Conservation (phyloP, 1,140 invertebrate genomes). For the Fopius arisanus region DNA sequence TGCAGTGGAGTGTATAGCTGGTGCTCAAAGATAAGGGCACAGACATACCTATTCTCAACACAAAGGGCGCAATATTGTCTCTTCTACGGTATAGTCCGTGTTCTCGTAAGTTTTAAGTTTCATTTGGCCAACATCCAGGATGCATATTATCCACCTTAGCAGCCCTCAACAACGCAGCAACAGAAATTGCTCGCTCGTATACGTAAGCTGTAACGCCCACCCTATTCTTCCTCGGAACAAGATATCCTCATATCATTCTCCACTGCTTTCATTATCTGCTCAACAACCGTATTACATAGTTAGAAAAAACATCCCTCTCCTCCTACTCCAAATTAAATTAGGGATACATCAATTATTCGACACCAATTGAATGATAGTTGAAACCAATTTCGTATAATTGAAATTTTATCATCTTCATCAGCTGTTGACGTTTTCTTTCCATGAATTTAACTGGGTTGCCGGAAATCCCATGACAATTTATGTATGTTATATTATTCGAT, state of each 20-base stretch:
- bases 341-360: no score
- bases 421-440: no score
- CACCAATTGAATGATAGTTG: no score
- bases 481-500: no score
- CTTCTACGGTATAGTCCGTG: neutral
- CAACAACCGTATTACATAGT: neutral
- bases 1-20: neutral
- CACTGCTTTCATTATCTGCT: neutral
- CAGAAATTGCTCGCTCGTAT: neutral
- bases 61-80: slow-evolving; percentile 10
- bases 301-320: neutral
- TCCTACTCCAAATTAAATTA: no score
- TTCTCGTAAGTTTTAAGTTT: slow-evolving; percentile 18
- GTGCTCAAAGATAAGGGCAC: neutral
- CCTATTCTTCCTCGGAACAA: neutral
- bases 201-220: neutral
- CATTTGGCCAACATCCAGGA: slow-evolving; percentile 21
- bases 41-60: neutral
- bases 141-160: neutral
- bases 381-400: no score
- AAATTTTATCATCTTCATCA: no score
- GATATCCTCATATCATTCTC: neutral
- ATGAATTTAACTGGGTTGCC: no score
- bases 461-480: no score
- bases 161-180: neutral